Evolutionary conservation across 2,797 vertebrate species (phyloP).

Genomic region (Rhinoraja longicauda): DNA sequence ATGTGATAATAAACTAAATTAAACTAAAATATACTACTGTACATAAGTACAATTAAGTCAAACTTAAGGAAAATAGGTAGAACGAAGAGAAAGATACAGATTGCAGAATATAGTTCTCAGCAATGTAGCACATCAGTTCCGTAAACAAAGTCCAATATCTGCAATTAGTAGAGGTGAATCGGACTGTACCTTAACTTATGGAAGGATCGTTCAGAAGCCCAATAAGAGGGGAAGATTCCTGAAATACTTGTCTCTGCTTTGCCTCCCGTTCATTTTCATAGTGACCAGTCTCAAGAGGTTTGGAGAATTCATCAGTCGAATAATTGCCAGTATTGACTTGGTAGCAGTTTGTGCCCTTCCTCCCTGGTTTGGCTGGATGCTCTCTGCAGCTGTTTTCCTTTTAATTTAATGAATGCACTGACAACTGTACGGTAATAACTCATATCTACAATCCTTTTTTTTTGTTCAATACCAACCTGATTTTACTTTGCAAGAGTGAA

Average conservation of each 20-base stretch:
- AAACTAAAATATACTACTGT: no score
- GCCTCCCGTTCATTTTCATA: background rate
- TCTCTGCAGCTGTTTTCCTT: background rate
- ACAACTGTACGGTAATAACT: background rate
- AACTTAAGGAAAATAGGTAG: no score
- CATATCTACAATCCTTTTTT: background rate
- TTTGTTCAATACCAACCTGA: background rate
- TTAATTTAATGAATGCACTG: conserved; percentile 1
- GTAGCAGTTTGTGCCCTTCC: background rate
- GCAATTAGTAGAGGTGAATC: no score
- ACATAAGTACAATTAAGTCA: no score
- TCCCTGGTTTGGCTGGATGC: background rate
- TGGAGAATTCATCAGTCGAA: background rate
- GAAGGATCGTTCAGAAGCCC: no score
- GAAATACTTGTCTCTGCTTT: conserved; percentile 2
- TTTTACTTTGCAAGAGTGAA: conserved; percentile 14
- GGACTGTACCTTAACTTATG: no score
- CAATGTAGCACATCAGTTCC: no score
- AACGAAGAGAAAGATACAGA: no score
- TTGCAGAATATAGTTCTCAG: no score
- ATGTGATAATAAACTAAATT: no score
- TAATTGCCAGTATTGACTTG: background rate
- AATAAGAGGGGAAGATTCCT: background rate
- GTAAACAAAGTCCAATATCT: no score
- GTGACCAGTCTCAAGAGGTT: background rate